Evolutionary conservation across 2,113 vertebrate genomes (phyloP).

Genomic region (Tupaia chinensis): DNA sequence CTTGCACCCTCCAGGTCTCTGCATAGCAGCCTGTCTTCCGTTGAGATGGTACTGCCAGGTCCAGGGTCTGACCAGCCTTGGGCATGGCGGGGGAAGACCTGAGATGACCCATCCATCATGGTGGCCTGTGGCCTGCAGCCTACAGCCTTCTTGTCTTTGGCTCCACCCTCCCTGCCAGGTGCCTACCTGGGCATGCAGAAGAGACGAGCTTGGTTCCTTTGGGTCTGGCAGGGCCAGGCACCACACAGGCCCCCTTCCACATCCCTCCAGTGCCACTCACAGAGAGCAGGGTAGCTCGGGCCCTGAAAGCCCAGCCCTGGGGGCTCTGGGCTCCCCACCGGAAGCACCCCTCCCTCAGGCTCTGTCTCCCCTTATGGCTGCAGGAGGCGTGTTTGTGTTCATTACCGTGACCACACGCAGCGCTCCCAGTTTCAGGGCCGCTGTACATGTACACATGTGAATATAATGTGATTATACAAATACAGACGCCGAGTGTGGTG

Average conservation of each 20-base stretch:
- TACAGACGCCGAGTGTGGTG: not conserved
- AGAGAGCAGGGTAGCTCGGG: not conserved
- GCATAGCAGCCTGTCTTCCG: fast-evolving
- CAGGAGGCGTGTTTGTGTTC: not conserved
- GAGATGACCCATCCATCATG: fast-evolving
- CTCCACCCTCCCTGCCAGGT: not conserved
- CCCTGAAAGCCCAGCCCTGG: not conserved
- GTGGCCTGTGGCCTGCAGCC: not conserved
- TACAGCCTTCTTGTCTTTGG: not conserved
- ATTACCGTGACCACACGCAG: not conserved
- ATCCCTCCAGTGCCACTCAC: not conserved
- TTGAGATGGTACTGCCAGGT: not conserved
- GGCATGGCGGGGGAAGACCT: not conserved
- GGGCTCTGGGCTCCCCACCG: not conserved
- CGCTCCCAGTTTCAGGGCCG: not conserved
- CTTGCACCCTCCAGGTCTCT: not conserved
- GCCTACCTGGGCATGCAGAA: not conserved
- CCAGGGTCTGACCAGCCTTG: not conserved
- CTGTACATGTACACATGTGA: not conserved
- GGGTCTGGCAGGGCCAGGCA: not conserved
- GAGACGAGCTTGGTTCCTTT: not conserved
- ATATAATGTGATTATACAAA: not conserved
- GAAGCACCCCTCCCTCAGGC: not conserved
- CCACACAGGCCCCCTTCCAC: not conserved
- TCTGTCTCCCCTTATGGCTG: fast-evolving